Conservation (phyloP, 1,140 invertebrate species). For the Nasonia longicornis region DNA sequence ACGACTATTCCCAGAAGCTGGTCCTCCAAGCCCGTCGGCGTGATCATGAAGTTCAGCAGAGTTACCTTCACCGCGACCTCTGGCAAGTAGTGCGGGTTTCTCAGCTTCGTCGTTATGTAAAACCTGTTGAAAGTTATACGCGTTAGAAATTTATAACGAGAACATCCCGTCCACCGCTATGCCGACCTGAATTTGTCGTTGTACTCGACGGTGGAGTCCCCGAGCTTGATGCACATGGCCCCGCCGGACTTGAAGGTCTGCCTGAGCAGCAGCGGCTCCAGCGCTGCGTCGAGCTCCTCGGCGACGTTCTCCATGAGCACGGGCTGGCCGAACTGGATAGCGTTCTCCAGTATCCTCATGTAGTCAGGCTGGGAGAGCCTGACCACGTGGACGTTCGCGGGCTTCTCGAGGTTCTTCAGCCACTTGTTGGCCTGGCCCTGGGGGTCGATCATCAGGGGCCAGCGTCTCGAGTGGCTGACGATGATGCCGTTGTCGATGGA, state of each 20-base stretch:
- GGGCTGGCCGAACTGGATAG: slow-evolving; percentile 94
- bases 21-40: slow-evolving; percentile 88
- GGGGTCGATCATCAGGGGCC: slow-evolving; percentile 95
- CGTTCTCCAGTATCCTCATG: slow-evolving; percentile 88
- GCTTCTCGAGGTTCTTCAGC: slow-evolving; percentile 95
- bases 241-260: slow-evolving; percentile 92
- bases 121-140: slow-evolving; percentile 73
- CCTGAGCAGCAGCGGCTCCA: slow-evolving; percentile 88
- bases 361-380: slow-evolving; percentile 87
- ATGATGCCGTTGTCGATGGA: slow-evolving; percentile 96
- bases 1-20: slow-evolving; percentile 92
- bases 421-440: slow-evolving; percentile 95
- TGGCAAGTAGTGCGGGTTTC: slow-evolving; percentile 93
- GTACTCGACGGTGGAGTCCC: slow-evolving; percentile 86
- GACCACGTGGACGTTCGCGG: slow-evolving; percentile 84
- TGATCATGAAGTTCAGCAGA: slow-evolving; percentile 93
- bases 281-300: slow-evolving; percentile 90
- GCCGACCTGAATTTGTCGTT: slow-evolving; percentile 84
- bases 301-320: slow-evolving; percentile 87
- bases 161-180: neutral
- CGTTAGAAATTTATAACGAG: too few species aligned
- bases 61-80: slow-evolving; percentile 94
- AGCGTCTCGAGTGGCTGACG: slow-evolving; percentile 83
- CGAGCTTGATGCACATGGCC: slow-evolving; percentile 83
- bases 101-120: slow-evolving; percentile 94